A percentile compares a stretch with the other conserved stretches of the same genome.
Conservation (phyloP, 2,888 invertebrate species). For the Caenorhabditis sinica region DNA sequence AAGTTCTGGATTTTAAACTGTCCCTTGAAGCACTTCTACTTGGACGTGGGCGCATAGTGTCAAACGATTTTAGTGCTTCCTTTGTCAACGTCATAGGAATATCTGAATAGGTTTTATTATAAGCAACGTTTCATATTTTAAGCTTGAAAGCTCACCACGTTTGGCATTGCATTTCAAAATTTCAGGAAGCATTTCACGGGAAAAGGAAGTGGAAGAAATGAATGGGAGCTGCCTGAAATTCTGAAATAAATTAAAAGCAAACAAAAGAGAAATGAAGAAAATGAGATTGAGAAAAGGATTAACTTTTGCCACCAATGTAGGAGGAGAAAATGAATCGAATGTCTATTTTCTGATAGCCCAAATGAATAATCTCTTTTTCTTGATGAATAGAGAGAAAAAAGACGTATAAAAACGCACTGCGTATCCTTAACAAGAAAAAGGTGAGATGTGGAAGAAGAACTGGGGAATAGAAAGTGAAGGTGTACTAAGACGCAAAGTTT, state of each 20-base stretch:
- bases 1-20: constrained; percentile 1
- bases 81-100: constrained; percentile 2
- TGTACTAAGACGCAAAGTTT: neutral
- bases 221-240: neutral
- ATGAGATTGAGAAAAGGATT: constrained; percentile 12
- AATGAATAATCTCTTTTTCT: constrained; percentile 23
- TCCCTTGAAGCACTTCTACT: constrained; percentile 26
- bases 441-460: neutral
- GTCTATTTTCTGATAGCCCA: constrained; percentile 13
- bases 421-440: neutral
- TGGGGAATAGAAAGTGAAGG: neutral
- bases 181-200: neutral
- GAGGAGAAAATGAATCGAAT: constrained; percentile 1
- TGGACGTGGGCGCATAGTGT: neutral
- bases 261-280: neutral
- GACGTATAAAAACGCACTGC: neutral
- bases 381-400: neutral
- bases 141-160: constrained; percentile 1
- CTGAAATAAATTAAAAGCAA: neutral
- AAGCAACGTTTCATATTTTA: neutral
- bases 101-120: neutral
- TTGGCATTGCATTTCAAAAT: neutral
- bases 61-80: constrained; percentile 19
- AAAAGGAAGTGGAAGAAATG: neutral
- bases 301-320: neutral